phyloP scores from a whole-genome alignment of 2,113 vertebrate genomes.

The Vidua macroura region DNA sequence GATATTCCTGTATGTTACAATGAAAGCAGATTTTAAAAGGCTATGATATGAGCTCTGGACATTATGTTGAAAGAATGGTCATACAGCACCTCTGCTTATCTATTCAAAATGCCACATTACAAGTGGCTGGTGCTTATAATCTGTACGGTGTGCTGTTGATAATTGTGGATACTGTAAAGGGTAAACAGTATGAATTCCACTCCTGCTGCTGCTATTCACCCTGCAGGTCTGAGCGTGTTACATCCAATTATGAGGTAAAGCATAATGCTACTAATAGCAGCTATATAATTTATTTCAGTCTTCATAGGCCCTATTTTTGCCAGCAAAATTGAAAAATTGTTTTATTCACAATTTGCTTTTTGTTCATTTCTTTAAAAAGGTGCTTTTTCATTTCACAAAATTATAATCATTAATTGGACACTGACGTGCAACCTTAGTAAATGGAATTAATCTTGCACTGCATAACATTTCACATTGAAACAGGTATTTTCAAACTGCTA shows the following conservation, averaged over 20 bases:
- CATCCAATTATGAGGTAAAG: constrained; percentile 81
- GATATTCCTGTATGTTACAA: constrained; percentile 9
- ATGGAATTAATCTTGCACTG: constrained; percentile 68
- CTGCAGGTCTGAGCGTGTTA: constrained; percentile 72
- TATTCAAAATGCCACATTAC: constrained; percentile 78
- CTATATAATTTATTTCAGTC: constrained; percentile 77
- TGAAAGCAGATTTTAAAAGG: constrained; percentile 54
- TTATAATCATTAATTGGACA: constrained; percentile 77
- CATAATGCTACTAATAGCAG: constrained; percentile 77
- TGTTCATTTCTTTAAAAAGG: constrained; percentile 71
- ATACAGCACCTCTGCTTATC: constrained; percentile 75
- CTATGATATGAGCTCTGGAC: constrained; percentile 54
- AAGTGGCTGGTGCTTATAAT: constrained; percentile 79
- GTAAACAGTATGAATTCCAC: constrained; percentile 81
- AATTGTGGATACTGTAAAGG: constrained; percentile 82
- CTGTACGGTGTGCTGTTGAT: constrained; percentile 79
- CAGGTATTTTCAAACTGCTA: constrained; percentile 69
- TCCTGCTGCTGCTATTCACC: constrained; percentile 69
- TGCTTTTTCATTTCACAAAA: constrained; percentile 72
- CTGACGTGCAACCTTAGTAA: constrained; percentile 65
- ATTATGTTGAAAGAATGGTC: constrained; percentile 68
- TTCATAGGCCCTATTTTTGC: constrained; percentile 75
- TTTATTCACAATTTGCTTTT: constrained; percentile 79
- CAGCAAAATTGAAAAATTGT: constrained; percentile 80
- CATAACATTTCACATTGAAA: constrained; percentile 60